Evolutionary conservation across 2,797 vertebrate genomes (phyloP), one percentile per base, ranked within the genome.

Genomic region (Micropoecilia bifurca): DNA sequence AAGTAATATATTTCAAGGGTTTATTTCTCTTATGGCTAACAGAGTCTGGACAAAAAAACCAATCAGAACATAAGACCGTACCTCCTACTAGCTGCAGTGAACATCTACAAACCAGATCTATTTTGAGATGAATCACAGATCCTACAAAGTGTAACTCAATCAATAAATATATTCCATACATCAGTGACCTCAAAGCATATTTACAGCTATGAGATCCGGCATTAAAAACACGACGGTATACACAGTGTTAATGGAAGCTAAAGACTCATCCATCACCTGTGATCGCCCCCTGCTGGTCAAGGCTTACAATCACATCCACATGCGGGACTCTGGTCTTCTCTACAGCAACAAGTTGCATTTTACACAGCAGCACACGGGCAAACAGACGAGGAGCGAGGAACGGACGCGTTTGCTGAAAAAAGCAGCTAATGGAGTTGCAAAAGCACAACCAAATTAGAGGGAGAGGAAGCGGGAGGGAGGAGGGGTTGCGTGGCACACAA

Each of bases 281-380:
- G 73, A 78, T 55, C 82, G 53, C 93, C 91, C 89, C 84, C 93
- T 94, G 87, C 88, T 93, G 93, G 91, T 33, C 43, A 77, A 3
- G 43, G 6, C 9, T n/a, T 4, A 30, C 6, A 0, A 84, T 72
- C 63, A 79, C 91, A 91, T 79, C 76, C 78, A 81, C 88, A 89
- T 77, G 75, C 79, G 30, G 12, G 20, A 18, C 14, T 80, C 16
- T 12, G 41, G n/a, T 68, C 36, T 18, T 47, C 6, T 69, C 20
- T 41, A 69, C 41, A 71, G 68, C 25, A 71, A 28, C 22, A 28
- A 9, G 61, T 36, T 36, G 61, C 33, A 36, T 8, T 66, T 9
- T 36, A 36, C 30, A 63, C 61, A 66, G 61, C 13, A 18, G 14
- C 30, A 14, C 45, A 6, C 47, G 9, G 3, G 45, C 39, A 47